Evolutionary conservation across 37 sponge, comb jelly and placozoan genomes (phyloP), one percentile per base, ranked within the genome.

Genomic region (Amphimedon queenslandica): DNA sequence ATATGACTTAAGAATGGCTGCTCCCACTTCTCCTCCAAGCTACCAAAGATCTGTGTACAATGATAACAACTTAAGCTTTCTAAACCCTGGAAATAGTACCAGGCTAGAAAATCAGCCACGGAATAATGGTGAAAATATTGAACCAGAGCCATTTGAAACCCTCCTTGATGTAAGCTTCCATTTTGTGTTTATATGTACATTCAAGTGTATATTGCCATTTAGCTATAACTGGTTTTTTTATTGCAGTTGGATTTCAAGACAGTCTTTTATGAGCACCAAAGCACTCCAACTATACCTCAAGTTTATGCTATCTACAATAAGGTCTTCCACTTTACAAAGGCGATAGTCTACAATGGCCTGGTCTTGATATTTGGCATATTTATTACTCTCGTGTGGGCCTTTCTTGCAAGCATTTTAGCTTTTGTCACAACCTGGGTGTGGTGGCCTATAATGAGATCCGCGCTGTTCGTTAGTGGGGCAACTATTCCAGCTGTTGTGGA

Each of bases 241-340:
- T 35, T 80, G 28, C 73, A 80, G 81, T 53, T 80, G 64, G 81
- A 80, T 21, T 80, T 80, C 60, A 42, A 80, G 0, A 39, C 60
- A 16, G 60, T 63, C 57, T 80, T 80, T 64, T 63, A 35, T 27
- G 81, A 80, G 67, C 81, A 80, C 73, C 29, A 72, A 55, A 65
- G 67, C 57, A 80, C 81, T 31, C 71, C 42, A 37, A 64, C 73
- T 18, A n/a, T 63, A 31, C 37, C 51, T 37, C 41, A n/a, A 1
- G 29, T 71, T 39, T 28, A 80, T 53, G 63, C 37, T n/a, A 32
- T 64, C 2, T 18, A 51, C 2, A 55, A 66, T 30, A 18, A 42
- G 37, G 63, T 33, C 37, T 80, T 72, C 81, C 63, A 72, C 36
- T 72, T 63, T 55, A 71, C 43, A 51, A 80, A 80, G 66, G 56